phyloP scores from a whole-genome alignment of 2,113 vertebrate genomes.

The Dendropsophus ebraccatus region DNA sequence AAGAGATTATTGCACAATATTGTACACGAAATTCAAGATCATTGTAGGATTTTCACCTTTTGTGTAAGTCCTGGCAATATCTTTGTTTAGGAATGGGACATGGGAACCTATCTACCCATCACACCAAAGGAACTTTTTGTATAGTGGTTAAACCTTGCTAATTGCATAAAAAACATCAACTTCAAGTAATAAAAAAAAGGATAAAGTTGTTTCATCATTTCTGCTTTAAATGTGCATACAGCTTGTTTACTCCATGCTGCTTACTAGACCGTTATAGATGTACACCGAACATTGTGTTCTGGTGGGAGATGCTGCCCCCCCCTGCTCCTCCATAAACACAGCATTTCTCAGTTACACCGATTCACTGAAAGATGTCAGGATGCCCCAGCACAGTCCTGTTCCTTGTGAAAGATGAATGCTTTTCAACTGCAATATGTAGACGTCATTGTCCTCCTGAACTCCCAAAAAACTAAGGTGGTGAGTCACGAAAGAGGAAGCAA shows the following conservation, averaged over 20 bases:
- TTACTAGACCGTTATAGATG: neutral
- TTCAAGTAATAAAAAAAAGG: slow-evolving; percentile 49
- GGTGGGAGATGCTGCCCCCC: neutral
- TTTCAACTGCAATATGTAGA: neutral
- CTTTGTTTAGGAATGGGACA: neutral
- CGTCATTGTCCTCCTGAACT: neutral
- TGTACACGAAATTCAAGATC: neutral
- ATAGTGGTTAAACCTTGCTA: slow-evolving; percentile 18
- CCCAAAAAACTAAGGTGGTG: neutral
- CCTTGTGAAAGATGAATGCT: neutral
- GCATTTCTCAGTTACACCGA: neutral
- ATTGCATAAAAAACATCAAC: slow-evolving; percentile 22
- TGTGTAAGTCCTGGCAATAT: neutral
- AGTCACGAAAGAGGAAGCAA: neutral
- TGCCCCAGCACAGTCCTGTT: too few relatives aligned
- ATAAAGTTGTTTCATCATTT: slow-evolving; percentile 22
- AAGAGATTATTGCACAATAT: slow-evolving; percentile 48
- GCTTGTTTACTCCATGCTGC: neutral
- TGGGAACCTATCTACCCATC: neutral
- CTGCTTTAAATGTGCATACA: slow-evolving; percentile 29
- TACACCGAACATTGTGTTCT: neutral
- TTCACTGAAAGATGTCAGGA: neutral
- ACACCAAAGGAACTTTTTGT: neutral
- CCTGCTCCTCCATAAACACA: neutral
- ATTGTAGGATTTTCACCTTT: neutral